These are phyloP conservation scores for Leptinotarsa haldemani DNA, from an alignment of 2,888 invertebrate species.

Conservation along the genomic window DNA sequence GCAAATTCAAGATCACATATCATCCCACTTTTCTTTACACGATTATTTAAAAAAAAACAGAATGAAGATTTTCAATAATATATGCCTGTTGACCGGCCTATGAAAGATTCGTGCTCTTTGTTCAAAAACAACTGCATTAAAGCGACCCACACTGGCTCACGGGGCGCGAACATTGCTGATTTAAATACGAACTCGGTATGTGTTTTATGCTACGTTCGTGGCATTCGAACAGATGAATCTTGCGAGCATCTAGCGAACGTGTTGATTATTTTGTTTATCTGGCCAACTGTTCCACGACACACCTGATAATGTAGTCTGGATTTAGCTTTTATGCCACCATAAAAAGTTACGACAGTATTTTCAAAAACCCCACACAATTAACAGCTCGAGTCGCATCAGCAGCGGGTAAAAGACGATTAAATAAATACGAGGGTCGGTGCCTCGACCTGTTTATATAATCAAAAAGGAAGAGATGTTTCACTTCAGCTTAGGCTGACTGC, in stretches of 20 bases:
- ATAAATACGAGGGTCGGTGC: constrained; percentile 39
- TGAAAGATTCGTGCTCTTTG: constrained; percentile 44
- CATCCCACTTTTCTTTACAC: no score
- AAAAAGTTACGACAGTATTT: constrained; percentile 50
- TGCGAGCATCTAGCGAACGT: constrained; percentile 6
- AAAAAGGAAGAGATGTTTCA: constrained; percentile 21
- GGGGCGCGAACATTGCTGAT: constrained; percentile 51
- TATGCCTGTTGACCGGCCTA: neutral
- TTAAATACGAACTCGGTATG: constrained; percentile 49
- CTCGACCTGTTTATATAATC: constrained; percentile 33
- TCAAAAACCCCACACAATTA: constrained; percentile 41
- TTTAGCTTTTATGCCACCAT: constrained; percentile 55
- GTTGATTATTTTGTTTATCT: constrained; percentile 37
- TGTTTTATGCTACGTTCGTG: constrained; percentile 49
- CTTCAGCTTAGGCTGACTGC: no score
- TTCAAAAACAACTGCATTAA: constrained; percentile 53
- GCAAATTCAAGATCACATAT: no score
- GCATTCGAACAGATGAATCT: constrained; percentile 32
- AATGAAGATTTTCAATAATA: neutral
- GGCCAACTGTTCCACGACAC: constrained; percentile 51
- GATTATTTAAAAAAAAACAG: no score
- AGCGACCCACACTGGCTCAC: constrained; percentile 50
- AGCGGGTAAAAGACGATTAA: constrained; percentile 38
- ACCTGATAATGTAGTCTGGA: constrained; percentile 57
- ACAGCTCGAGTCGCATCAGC: constrained; percentile 41